Conservation (phyloP, 2,797 vertebrate genomes). For the Staurois parvus region DNA sequence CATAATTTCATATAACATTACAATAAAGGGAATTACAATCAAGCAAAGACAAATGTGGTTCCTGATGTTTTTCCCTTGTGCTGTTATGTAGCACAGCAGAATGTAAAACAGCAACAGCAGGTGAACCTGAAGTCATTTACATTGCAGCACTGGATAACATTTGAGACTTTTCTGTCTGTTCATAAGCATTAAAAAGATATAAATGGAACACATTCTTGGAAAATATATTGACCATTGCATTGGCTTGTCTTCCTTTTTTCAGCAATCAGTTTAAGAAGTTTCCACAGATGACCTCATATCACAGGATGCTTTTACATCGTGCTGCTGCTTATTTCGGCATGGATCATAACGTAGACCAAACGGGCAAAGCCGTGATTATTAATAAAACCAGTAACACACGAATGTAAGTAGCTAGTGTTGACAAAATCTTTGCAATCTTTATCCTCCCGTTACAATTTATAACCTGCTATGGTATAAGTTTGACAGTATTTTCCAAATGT, state of each 20-base stretch:
- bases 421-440: not conserved
- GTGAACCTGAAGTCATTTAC: too few species aligned
- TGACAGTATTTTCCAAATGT: not conserved
- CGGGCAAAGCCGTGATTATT: slow-evolving; percentile 97
- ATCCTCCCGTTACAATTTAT: not conserved
- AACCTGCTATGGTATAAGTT: not conserved
- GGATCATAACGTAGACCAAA: slow-evolving; percentile 99
- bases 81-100: too few species aligned
- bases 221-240: not conserved
- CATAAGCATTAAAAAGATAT: too few species aligned
- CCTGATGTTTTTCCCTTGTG: too few species aligned
- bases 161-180: too few species aligned
- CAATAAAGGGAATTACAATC: too few species aligned
- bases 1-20: too few species aligned
- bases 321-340: slow-evolving; percentile 98
- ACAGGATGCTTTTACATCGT: slow-evolving; percentile 97
- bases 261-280: slow-evolving; percentile 99
- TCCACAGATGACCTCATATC: slow-evolving; percentile 99
- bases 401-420: slow-evolving; percentile 81
- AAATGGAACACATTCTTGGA: too few species aligned
- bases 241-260: not conserved
- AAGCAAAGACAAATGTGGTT: too few species aligned
- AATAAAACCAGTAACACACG: slow-evolving; percentile 98
- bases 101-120: too few species aligned
- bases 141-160: too few species aligned